Conservation (phyloP, 1,140 invertebrate species). For the Gerris buenoi region DNA sequence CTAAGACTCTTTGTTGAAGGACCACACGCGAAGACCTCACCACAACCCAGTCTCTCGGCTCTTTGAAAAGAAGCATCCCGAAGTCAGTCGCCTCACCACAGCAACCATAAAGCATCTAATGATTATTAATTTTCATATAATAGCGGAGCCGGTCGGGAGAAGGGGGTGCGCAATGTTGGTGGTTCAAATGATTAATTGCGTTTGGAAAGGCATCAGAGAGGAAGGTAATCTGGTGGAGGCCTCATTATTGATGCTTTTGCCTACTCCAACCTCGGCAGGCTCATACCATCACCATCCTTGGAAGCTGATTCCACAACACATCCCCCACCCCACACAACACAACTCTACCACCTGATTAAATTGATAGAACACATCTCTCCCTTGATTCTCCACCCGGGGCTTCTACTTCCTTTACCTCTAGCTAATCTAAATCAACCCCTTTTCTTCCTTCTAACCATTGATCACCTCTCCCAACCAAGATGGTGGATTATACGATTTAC, state of each 20-base stretch:
- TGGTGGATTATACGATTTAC: no score
- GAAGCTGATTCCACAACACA: no score
- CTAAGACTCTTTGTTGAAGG: neutral
- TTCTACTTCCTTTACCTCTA: neutral
- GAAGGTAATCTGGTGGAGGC: neutral
- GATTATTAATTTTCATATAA: neutral
- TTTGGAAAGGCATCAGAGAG: neutral
- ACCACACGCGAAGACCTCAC: neutral
- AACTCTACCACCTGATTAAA: neutral
- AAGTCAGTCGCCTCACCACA: no score
- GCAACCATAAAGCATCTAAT: neutral
- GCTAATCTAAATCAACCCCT: neutral
- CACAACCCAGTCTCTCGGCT: no score
- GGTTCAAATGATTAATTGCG: neutral
- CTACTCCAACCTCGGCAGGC: neutral
- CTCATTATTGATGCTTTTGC: neutral
- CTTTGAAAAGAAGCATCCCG: no score
- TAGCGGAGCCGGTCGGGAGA: neutral
- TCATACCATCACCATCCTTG: neutral
- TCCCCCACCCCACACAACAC: no score
- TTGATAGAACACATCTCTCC: neutral
- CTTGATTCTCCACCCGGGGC: no score
- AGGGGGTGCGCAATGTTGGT: neutral
- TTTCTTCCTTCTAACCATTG: neutral
- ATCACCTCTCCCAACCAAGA: no score